Conservation (phyloP, 2,888 invertebrate species). For the Drosophila robusta region DNA sequence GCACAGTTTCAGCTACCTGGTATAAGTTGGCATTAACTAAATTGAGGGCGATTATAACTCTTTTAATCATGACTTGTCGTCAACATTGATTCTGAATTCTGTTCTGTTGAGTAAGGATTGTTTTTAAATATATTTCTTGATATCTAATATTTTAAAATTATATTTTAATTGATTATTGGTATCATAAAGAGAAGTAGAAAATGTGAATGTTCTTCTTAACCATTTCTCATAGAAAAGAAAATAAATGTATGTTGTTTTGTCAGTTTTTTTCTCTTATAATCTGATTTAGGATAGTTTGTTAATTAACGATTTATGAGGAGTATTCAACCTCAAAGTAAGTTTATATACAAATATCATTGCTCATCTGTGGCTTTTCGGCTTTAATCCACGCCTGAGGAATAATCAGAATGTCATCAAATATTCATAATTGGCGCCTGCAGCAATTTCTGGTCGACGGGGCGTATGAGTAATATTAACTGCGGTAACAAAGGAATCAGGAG, state of each 20-base stretch:
- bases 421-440: conserved; percentile 43
- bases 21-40: too few relatives aligned
- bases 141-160: too few relatives aligned
- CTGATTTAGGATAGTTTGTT: neutral
- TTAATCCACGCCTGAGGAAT: neutral
- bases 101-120: too few relatives aligned
- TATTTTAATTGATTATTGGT: too few relatives aligned
- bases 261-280: too few relatives aligned
- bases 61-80: neutral
- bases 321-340: neutral
- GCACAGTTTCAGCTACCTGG: too few relatives aligned
- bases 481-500: conserved; percentile 30
- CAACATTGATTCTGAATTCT: too few relatives aligned
- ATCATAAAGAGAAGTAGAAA: too few relatives aligned
- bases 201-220: too few relatives aligned
- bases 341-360: neutral
- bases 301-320: neutral
- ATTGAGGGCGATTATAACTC: neutral
- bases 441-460: conserved; percentile 27
- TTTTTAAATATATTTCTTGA: too few relatives aligned
- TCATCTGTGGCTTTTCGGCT: conserved; percentile 2
- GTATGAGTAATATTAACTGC: conserved; percentile 42
- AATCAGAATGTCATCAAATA: conserved; percentile 35
- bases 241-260: too few relatives aligned
- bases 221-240: too few relatives aligned